These are phyloP conservation scores for Alligator sinensis DNA, from an alignment of 2,113 vertebrate species.

Conservation along the genomic window DNA sequence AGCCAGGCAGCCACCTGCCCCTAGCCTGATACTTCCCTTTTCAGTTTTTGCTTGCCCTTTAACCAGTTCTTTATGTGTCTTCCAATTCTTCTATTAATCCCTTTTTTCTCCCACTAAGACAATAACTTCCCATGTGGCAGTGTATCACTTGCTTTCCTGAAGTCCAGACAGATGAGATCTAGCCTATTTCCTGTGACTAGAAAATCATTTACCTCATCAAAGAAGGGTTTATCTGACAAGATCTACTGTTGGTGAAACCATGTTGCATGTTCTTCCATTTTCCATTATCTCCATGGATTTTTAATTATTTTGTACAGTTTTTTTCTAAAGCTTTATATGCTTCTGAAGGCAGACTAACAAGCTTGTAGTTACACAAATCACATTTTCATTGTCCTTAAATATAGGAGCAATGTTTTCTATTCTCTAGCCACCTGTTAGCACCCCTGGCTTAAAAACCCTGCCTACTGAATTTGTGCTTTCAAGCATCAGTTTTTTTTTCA, in stretches of 20 bases:
- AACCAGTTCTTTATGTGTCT: conserved; percentile 29
- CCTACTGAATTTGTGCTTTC: not conserved
- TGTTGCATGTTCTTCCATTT: conserved; percentile 36
- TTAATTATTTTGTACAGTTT: conserved; percentile 7
- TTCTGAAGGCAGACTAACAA: not conserved
- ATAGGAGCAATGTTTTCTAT: accelerated
- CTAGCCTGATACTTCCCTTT: conserved; percentile 40
- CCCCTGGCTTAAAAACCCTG: not conserved
- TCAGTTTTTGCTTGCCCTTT: conserved; percentile 51
- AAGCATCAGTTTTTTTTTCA: not conserved
- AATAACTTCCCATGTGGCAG: conserved; percentile 56
- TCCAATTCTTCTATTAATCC: conserved; percentile 40
- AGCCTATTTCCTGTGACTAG: conserved; percentile 46
- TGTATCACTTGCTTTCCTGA: conserved; percentile 35
- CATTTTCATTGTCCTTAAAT: not conserved
- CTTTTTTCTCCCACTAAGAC: conserved; percentile 49
- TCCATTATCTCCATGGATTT: conserved; percentile 47
- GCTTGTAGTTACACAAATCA: not conserved
- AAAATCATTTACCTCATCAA: conserved; percentile 6
- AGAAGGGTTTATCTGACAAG: conserved; percentile 46
- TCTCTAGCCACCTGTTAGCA: not conserved
- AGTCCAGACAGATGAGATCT: conserved; percentile 17
- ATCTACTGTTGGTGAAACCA: conserved; percentile 54
- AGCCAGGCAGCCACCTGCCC: conserved; percentile 49
- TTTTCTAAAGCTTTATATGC: not conserved